Base-by-base conservation (phyloP, 2,888 invertebrate species). In the Villa cingulata region DNA sequence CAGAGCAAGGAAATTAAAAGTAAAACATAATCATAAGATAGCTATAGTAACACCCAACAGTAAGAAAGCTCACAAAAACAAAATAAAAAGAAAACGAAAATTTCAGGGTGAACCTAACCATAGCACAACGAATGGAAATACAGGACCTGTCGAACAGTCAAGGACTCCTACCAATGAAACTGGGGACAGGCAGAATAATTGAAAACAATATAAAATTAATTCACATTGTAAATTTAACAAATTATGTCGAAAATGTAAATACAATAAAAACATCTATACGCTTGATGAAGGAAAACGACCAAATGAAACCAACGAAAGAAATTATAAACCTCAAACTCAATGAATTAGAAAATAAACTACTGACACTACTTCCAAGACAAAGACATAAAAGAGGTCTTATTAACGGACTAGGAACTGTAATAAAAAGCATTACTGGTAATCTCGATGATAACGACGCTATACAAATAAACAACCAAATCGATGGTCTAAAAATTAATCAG, bases 141-240 rank as follows among this genome's bases (percentile, higher is more conserved):
- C 17, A 39, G 12, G 39, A 39, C 12, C 39, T 39, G 17, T 17
- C n/a, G 16, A 39, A 17, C 17, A 39, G 17, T 19, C 17, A 6
- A 17, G n/a, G 39, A 12, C 17, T 39, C 17, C 18, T 39, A 12
- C 34, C 44, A 1, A 34, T 41, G 41, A 48, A 44, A 41, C 27
- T 44, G 40, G 44, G 45, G 1, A 41, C 29, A n/a, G 19, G 27
- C n/a, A 32, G 41, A 45, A 16, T 41, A 34, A 41, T 48, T 36
- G 45, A 36, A 4, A 27, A 16, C 6, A 14, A 45, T 37, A 10
- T 37, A 7, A 40, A 41, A 36, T 36, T 41, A 4, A 18, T 48
- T n/a, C 45, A 48, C 29, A 44, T 37, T 9, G 23, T 48, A 16
- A 48, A 45, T 17, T 14, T 48, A 45, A 45, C 41, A 15, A 34